Evolutionary conservation across 2,113 vertebrate genomes (phyloP), one percentile per base, ranked within the genome.

Genomic region (Labeo rohita): DNA sequence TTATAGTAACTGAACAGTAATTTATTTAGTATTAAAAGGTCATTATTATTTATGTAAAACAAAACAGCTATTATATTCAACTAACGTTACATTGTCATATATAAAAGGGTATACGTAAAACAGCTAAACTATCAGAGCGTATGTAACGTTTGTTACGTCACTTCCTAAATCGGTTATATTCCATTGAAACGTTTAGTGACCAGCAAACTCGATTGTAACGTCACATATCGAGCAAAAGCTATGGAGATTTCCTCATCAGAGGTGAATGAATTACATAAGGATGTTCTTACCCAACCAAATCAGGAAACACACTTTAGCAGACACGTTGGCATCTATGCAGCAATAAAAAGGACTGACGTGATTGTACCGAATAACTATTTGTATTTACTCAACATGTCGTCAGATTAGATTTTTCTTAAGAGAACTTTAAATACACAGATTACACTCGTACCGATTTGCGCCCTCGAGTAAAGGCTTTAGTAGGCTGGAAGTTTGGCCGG

Each of bases 201-300:
- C 39, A 66, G 39, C 61, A 77, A 66, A 81, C 18, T 63, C 8
- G 45, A 65, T 21, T 68, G 0, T 7, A 52, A 52, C 63, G 28
- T 70, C 13, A 81, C 15, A 66, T 18, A 36, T 34, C 61, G 79
- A 49, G 18, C 47, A 39, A 36, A 82, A 36, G 16, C 63, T 7
- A 39, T 9, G 8, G 34, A 72, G 50, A 84, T 73, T 74, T 87
- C 82, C 82, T 77, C 65, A 80, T 78, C 70, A 79, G 52, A 65
- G 73, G 72, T 81, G 73, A 85, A 84, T 83, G 54, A 85, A 83
- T 89, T 89, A 85, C 88, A 89, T 86, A 89, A 89, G 84, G 68
- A 87, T 77, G 84, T 83, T 56, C 80, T 87, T 70, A 84, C 74
- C 86, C 66, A 85, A 86, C 88, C 86, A 75, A 74, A 87, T 80